Evolutionary conservation across 2,797 vertebrate genomes (phyloP), one percentile per base, ranked within the genome.

Genomic region (Enoplosus armatus): DNA sequence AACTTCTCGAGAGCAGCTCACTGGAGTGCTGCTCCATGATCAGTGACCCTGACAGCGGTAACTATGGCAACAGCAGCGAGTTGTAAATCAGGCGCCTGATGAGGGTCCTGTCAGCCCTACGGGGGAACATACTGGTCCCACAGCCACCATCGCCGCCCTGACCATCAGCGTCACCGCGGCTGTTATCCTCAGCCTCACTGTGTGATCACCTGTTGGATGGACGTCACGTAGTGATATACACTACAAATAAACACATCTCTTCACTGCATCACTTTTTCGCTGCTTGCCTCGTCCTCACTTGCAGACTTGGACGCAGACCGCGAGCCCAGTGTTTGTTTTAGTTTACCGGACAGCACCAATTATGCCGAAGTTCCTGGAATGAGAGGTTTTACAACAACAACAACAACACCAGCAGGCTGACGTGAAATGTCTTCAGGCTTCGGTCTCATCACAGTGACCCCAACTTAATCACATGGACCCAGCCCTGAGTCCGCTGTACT

Each of bases 11-110:
- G 51, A 15, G 61, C 60, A n/a, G 20, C 18, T n/a, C n/a, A n/a
- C n/a, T 37, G 35, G 35, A 37, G 11, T 54, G 35, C 69, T 61
- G 55, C 66, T 70, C 43, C 8, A 4, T 65, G 35, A 80, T 76
- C 35, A 37, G 35, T 37, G 35, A 2, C 35, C 35, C 35, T 37
- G 35, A 37, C 35, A 37, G 35, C 10, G 8, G 35, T 37, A 37
- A 37, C 35, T 3, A 2, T 37, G 35, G 35, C 35, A 37, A 37
- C 66, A 62, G 67, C 64, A 76, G 77, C 15, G 56, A 24, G 61
- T 72, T 54, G 29, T 74, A 63, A 56, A 89, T 86, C 69, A 72
- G 48, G 39, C 43, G 16, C 50, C 27, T n/a, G 45, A 59, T 8
- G 1, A 82, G 45, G 6, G 27, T 72, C 47, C 62, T 16, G 71